phyloP scores from a whole-genome alignment of 2,888 invertebrate genomes.

The Epinotia bilunana region DNA sequence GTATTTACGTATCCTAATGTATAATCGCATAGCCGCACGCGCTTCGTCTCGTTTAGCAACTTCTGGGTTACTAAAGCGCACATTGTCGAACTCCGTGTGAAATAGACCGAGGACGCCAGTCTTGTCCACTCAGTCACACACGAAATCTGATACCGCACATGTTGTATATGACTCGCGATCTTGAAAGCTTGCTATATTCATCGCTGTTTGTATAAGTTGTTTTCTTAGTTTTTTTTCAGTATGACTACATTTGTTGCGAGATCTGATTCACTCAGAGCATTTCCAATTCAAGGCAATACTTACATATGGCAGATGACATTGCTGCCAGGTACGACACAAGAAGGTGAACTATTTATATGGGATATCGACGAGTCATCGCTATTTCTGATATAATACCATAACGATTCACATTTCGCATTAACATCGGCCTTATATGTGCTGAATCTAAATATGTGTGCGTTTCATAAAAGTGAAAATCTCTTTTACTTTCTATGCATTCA shows the following conservation, averaged over 20 bases:
- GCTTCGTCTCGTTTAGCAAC: slow-evolving; percentile 50
- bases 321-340: slow-evolving; percentile 25
- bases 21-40: slow-evolving; percentile 44
- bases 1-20: slow-evolving; percentile 48
- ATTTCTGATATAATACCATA: slow-evolving; percentile 31
- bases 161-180: slow-evolving; percentile 14
- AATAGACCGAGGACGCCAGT: slow-evolving; percentile 56
- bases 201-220: neutral
- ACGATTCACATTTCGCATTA: slow-evolving; percentile 22
- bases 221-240: slow-evolving; percentile 11
- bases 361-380: slow-evolving; percentile 36
- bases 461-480: slow-evolving; percentile 41
- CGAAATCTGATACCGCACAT: slow-evolving; percentile 43
- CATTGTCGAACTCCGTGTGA: slow-evolving; percentile 51
- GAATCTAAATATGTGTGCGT: slow-evolving; percentile 24
- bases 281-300: slow-evolving; percentile 40
- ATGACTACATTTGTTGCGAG: slow-evolving; percentile 2
- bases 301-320: slow-evolving; percentile 44
- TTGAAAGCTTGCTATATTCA: neutral
- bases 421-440: slow-evolving; percentile 13
- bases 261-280: slow-evolving; percentile 35
- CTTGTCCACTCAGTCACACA: slow-evolving; percentile 50
- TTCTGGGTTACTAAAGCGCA: slow-evolving; percentile 46
- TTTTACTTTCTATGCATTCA: slow-evolving; percentile 45
- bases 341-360: slow-evolving; percentile 40